phyloP scores from a whole-genome alignment of 2,888 invertebrate genomes.

The Megaustenia siamemsis region DNA sequence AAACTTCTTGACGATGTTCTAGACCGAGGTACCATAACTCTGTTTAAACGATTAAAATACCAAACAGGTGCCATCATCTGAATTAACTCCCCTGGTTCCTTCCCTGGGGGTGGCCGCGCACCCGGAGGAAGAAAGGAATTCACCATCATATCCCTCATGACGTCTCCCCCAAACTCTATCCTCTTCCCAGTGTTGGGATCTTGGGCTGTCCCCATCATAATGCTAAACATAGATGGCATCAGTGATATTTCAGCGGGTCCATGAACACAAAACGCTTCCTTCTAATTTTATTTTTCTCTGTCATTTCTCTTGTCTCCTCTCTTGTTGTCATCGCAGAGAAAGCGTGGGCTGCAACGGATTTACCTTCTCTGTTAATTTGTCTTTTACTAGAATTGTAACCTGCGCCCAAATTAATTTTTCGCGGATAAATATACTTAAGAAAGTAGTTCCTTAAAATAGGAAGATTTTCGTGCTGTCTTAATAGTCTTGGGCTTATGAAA shows the following conservation, averaged over 20 bases:
- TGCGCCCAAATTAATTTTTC: too few species aligned
- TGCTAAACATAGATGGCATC: constrained; percentile 19
- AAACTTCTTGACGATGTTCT: background rate
- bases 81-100: constrained; percentile 42
- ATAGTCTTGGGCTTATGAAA: too few species aligned
- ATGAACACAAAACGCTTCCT: constrained; percentile 35
- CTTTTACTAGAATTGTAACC: too few species aligned
- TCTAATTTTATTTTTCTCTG: too few species aligned
- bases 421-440: too few species aligned
- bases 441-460: too few species aligned
- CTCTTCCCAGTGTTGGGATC: constrained; percentile 47
- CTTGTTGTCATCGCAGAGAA: too few species aligned
- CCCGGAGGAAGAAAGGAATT: constrained; percentile 20
- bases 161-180: constrained; percentile 44
- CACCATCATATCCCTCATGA: constrained; percentile 47
- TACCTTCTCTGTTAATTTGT: too few species aligned
- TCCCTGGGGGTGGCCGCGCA: constrained; percentile 37
- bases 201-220: constrained; percentile 48
- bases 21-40: background rate
- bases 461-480: too few species aligned
- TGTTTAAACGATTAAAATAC: constrained; percentile 39
- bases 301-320: too few species aligned
- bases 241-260: background rate
- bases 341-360: too few species aligned
- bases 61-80: constrained; percentile 44